Evolutionary conservation across 1,140 invertebrate species (phyloP).

Genomic region (Diorhabda sublineata): DNA sequence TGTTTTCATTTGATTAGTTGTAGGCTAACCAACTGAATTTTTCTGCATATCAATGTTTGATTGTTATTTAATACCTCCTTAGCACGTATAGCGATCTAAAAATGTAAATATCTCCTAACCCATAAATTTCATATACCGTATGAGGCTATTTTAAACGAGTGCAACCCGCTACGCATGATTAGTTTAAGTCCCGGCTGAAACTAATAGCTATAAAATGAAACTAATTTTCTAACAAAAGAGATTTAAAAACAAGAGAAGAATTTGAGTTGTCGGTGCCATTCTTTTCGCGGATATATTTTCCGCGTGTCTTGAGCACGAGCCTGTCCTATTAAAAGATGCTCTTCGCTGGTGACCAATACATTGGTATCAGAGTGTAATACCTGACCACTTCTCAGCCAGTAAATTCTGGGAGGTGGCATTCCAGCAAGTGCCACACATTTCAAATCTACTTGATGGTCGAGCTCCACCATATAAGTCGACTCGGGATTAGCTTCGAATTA

Average conservation of each 20-base stretch:
- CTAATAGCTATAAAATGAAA: too few relatives aligned
- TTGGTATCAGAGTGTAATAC: constrained; percentile 60
- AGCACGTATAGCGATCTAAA: too few relatives aligned
- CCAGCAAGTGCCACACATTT: constrained; percentile 85
- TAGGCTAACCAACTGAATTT: too few relatives aligned
- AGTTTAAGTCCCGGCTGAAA: too few relatives aligned
- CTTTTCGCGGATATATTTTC: constrained; percentile 89
- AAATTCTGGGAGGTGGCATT: constrained; percentile 78
- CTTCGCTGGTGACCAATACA: constrained; percentile 76
- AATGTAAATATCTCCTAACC: too few relatives aligned
- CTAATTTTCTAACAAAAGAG: too few relatives aligned
- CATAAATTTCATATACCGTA: too few relatives aligned
- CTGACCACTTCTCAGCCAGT: constrained; percentile 73
- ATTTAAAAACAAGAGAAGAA: constrained; percentile 73
- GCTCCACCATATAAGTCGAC: constrained; percentile 69
- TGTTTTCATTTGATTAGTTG: too few relatives aligned
- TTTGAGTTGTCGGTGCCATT: constrained; percentile 76
- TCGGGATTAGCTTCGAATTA: constrained; percentile 78
- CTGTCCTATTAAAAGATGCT: constrained; percentile 84
- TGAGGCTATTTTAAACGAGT: too few relatives aligned
- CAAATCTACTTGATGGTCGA: constrained; percentile 79
- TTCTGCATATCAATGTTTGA: too few relatives aligned
- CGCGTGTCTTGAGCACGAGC: constrained; percentile 83
- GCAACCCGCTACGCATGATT: too few relatives aligned
- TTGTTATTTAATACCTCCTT: too few relatives aligned